Base-by-base conservation (phyloP, 2,888 invertebrate genomes). In the Rhagonycha fulva region DNA sequence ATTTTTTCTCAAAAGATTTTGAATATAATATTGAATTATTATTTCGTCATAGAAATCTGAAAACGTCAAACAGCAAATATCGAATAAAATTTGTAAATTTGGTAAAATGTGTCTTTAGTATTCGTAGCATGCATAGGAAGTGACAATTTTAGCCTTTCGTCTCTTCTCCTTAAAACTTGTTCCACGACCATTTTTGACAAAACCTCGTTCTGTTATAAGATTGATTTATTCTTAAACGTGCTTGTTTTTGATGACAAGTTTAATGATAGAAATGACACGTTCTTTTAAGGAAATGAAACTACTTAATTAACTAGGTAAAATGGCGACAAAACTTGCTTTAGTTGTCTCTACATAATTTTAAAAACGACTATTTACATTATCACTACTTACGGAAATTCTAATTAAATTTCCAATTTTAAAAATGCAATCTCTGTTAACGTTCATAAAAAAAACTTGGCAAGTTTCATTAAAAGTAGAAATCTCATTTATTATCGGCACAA, bases 281-380 rank as follows among this genome's bases (percentile, higher is more conserved):
- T 79, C 77, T 80, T 80, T 80, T 70, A 71, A 73, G 78, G 78
- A 80, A 78, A 75, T 75, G 75, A 72, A 78, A 79, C 78, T 79
- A 79, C 79, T 80, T 81, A 80, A 81, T 81, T 81, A 81, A 81
- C 78, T 80, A 69, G 77, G 72, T 78, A 78, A 80, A 80, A 79
- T 78, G 74, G 75, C 67, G 68, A 24, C n/a, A 24, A 12, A 66
- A 66, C 26, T 24, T 66, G 4, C 9, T 66, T 66, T 26, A 66
- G 63, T 66, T 66, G 63, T 66, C 63, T 63, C 14, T 24, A 66
- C 61, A 61, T 12, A 5, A 66, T 24, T 24, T n/a, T 24, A 23
- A 66, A 23, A 3, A 9, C 19, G 19, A 72, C 47, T n/a, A n/a
- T 47, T 47, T 47, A 47, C 47, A 47, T 47, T 47, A 47, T n/a